phyloP scores from a whole-genome alignment of 35 echinoderm and acorn worm genomes.

The Heliocidaris erythrogramma region DNA sequence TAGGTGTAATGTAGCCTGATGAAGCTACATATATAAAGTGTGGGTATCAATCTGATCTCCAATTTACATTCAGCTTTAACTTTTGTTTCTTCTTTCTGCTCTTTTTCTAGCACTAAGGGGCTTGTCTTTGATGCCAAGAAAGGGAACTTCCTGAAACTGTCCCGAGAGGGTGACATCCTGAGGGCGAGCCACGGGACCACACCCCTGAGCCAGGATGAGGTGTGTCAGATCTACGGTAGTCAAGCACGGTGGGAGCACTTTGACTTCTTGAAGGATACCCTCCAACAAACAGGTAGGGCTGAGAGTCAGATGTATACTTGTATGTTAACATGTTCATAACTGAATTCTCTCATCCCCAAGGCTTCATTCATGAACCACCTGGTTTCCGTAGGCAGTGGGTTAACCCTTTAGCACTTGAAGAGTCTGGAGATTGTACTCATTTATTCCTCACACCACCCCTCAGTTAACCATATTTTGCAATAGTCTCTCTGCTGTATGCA shows the following conservation, averaged over 20 bases:
- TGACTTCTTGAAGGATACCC: constrained; percentile 58
- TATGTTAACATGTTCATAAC: too few species aligned
- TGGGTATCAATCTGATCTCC: background rate
- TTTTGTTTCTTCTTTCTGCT: background rate
- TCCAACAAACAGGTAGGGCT: constrained; percentile 74
- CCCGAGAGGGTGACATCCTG: constrained; percentile 67
- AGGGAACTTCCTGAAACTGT: constrained; percentile 80
- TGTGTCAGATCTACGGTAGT: constrained; percentile 66
- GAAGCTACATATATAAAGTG: background rate
- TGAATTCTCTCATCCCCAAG: background rate
- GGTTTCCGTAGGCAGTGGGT: too few species aligned
- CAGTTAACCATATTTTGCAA: too few species aligned
- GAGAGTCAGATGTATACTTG: too few species aligned
- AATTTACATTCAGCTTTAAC: background rate
- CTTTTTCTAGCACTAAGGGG: constrained; percentile 70
- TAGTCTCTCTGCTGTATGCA: too few species aligned
- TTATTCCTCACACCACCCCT: too few species aligned
- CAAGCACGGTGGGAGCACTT: constrained; percentile 66
- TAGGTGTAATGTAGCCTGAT: too few species aligned
- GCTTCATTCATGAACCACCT: background rate
- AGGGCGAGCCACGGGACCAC: constrained; percentile 77
- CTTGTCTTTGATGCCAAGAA: constrained; percentile 70
- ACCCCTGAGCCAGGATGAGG: constrained; percentile 58
- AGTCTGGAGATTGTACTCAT: too few species aligned
- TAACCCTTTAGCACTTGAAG: too few species aligned